Base-by-base conservation (phyloP, 1,140 invertebrate genomes). In the Pentalonia nigronervosa region DNA sequence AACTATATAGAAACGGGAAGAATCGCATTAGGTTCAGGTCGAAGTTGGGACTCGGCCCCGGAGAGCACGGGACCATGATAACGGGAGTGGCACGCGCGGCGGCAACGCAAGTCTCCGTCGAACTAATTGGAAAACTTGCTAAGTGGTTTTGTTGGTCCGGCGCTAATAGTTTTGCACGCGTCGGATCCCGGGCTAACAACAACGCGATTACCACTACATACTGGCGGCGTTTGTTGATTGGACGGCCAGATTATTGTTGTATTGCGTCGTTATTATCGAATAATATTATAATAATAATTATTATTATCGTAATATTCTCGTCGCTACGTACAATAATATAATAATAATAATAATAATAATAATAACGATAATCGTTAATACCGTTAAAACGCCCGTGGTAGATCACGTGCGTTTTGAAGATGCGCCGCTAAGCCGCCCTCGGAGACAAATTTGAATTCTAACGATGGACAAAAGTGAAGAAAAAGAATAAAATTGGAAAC, bases 111-210 rank as follows among this genome's bases (percentile, higher is more conserved):
- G 36, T 83, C 67, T 23, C 1, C 21, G 34, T 41, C 36, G 89
- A 90, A 90, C 67, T 93, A 93, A 93, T 93, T 93, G 81, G 91
- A 93, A 92, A 93, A 93, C 91, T 93, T 93, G 81, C 36, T 84
- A 93, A 93, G 48, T 83, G 90, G 76, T 83, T 91, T 76, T 91
- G 67, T 91, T 47, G 60, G 90, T 83, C 90, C 90, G 30, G 30
- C 21, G n/a, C 67, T 91, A 81, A 91, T 91, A 76, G 76, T 91
- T 91, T 91, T 91, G 83, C 90, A 83, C 56, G 89, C 56, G 36
- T 45, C 36, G 53, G 89, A 90, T 41, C 9, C 89, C 89, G 23
- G 53, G 25, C 53, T 67, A 45, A 89, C 88, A 56, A 41, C 34
- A 14, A 56, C 21, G 30, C 41, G 48, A 89, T 89, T 56, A 89